Percentiles rank a stretch among this genome's conserved stretches.
These are phyloP conservation scores for Meganola albula DNA, from an alignment of 2,888 invertebrate species.

Conservation along the genomic window DNA sequence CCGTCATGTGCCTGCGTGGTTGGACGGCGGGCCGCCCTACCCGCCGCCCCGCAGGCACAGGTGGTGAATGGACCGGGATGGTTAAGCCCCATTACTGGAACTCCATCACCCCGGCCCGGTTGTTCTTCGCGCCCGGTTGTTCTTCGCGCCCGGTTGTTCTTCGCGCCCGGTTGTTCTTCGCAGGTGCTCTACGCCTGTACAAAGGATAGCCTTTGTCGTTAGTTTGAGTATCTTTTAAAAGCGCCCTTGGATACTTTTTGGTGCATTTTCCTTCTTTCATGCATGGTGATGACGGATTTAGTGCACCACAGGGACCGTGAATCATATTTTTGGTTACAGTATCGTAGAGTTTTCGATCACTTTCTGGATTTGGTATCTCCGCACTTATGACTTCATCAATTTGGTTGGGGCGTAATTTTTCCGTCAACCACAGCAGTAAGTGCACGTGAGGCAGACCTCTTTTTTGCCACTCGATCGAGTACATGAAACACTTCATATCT, in stretches of 20 bases:
- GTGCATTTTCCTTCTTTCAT: slow-evolving; percentile 6
- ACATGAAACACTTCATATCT: slow-evolving; percentile 8
- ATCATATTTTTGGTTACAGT: slow-evolving; percentile 2
- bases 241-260: neutral
- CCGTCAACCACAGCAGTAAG: slow-evolving; percentile 6
- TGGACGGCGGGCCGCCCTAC: too few species aligned
- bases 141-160: too few species aligned
- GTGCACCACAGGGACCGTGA: slow-evolving; percentile 1
- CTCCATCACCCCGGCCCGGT: too few species aligned
- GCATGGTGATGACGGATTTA: slow-evolving; percentile 3
- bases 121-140: too few species aligned
- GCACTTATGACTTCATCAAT: slow-evolving; percentile 7
- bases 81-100: too few species aligned
- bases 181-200: slow-evolving; percentile 1
- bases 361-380: slow-evolving; percentile 2
- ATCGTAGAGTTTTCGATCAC: neutral
- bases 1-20: too few species aligned
- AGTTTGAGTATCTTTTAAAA: neutral
- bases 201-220: slow-evolving; percentile 5
- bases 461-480: slow-evolving; percentile 15
- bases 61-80: too few species aligned
- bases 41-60: too few species aligned
- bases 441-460: slow-evolving; percentile 9
- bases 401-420: slow-evolving; percentile 5
- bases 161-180: too few species aligned